Evolutionary conservation across 2,113 vertebrate species (phyloP).

Genomic region (Synodontis membranacea): DNA sequence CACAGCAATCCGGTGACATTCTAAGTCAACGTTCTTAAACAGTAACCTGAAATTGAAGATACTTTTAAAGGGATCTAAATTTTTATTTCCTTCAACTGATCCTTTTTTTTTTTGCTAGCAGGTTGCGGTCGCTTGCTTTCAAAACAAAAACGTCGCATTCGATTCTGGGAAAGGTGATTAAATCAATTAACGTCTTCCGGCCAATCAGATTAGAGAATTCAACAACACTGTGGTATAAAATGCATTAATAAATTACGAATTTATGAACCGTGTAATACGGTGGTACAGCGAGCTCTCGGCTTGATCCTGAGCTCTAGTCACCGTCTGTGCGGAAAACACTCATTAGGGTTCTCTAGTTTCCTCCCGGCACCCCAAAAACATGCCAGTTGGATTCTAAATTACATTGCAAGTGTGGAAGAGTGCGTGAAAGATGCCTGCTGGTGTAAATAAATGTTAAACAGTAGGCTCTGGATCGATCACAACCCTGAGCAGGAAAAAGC

Average conservation of each 20-base stretch:
- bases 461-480: background rate
- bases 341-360: background rate
- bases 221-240: background rate
- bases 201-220: background rate
- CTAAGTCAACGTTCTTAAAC: no score
- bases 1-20: no score
- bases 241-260: background rate
- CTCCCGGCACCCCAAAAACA: background rate
- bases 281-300: background rate
- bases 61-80: no score
- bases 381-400: background rate
- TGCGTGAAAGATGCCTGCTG: no score
- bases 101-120: no score
- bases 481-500: background rate
- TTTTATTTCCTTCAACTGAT: no score
- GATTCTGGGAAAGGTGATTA: no score
- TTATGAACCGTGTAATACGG: background rate
- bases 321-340: background rate
- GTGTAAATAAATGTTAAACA: background rate
- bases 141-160: no score
- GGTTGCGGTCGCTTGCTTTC: no score
- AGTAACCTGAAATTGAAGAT: no score
- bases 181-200: background rate
- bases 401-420: background rate
- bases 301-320: background rate